These are phyloP conservation scores for Calephelis virginiensis DNA, from an alignment of 1,140 invertebrate genomes.

Conservation along the genomic window DNA sequence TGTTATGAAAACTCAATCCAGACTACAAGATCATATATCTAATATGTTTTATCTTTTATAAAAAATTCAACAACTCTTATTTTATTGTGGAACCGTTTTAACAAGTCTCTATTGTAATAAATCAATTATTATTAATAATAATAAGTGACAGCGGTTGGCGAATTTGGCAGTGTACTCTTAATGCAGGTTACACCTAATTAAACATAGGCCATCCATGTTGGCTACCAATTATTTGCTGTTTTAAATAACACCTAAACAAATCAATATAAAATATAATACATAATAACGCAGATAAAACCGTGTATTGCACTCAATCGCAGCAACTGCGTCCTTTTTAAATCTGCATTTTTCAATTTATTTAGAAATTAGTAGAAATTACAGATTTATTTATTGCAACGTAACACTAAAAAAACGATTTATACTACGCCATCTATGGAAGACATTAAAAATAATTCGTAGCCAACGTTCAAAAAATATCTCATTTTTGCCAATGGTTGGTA, in stretches of 20 bases:
- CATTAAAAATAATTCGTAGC: constrained; percentile 75
- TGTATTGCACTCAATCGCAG: constrained; percentile 69
- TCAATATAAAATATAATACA: constrained; percentile 57
- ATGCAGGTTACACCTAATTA: constrained; percentile 43
- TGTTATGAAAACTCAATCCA: constrained; percentile 75
- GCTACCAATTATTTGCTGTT: constrained; percentile 72
- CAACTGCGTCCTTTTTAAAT: constrained; percentile 43
- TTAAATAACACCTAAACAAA: constrained; percentile 36
- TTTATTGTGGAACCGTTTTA: constrained; percentile 76
- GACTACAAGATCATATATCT: constrained; percentile 77
- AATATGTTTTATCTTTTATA: constrained; percentile 76
- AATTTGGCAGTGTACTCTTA: constrained; percentile 68
- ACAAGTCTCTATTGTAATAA: constrained; percentile 74
- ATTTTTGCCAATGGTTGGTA: constrained; percentile 19
- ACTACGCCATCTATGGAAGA: constrained; percentile 68
- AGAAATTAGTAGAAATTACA: constrained; percentile 34
- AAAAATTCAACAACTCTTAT: constrained; percentile 78
- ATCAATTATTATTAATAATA: constrained; percentile 59
- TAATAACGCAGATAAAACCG: constrained; percentile 51
- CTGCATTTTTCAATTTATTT: constrained; percentile 41
- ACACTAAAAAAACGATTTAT: constrained; percentile 32
- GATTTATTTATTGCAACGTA: constrained; percentile 33
- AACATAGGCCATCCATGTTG: constrained; percentile 71
- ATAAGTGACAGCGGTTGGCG: constrained; percentile 71
- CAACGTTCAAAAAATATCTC: constrained; percentile 56